A percentile compares a stretch with the other conserved stretches of the same genome.
Evolutionary conservation across 2,888 invertebrate species (phyloP).

Genomic region (Agonopterix heracliana): DNA sequence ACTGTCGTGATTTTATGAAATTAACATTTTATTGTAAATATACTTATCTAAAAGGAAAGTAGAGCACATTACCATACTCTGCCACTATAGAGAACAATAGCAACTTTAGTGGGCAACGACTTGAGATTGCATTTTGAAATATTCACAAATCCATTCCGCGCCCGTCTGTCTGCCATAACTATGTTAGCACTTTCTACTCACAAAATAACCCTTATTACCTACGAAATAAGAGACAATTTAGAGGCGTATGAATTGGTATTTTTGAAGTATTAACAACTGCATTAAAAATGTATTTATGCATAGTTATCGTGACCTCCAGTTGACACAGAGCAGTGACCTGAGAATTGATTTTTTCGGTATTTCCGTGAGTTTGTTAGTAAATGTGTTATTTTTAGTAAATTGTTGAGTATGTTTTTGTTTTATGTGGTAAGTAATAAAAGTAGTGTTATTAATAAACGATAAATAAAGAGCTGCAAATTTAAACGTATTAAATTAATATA

Average conservation of each 20-base stretch:
- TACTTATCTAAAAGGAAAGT: constrained; percentile 15
- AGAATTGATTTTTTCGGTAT: constrained; percentile 42
- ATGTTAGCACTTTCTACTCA: constrained; percentile 24
- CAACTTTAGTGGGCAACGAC: constrained; percentile 58
- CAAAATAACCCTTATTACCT: constrained; percentile 23
- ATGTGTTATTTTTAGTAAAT: no score
- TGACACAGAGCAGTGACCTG: constrained; percentile 35
- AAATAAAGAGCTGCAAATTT: no score
- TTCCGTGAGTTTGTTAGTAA: no score
- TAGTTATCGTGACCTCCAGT: constrained; percentile 43
- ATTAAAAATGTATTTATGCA: constrained; percentile 57
- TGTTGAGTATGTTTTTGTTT: neutral
- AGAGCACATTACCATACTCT: constrained; percentile 37
- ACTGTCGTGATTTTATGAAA: no score
- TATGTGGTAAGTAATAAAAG: no score
- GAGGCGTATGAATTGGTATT: neutral
- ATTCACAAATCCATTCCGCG: constrained; percentile 70
- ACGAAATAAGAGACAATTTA: neutral
- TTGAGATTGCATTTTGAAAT: constrained; percentile 70
- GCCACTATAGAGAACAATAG: constrained; percentile 54
- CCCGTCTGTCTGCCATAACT: constrained; percentile 60
- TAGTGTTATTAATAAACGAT: no score
- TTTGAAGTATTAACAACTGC: constrained; percentile 7
- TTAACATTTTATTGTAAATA: no score
- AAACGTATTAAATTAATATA: no score